These are phyloP conservation scores for Ifrita kowaldi DNA, from an alignment of 2,113 vertebrate genomes.

Conservation along the genomic window DNA sequence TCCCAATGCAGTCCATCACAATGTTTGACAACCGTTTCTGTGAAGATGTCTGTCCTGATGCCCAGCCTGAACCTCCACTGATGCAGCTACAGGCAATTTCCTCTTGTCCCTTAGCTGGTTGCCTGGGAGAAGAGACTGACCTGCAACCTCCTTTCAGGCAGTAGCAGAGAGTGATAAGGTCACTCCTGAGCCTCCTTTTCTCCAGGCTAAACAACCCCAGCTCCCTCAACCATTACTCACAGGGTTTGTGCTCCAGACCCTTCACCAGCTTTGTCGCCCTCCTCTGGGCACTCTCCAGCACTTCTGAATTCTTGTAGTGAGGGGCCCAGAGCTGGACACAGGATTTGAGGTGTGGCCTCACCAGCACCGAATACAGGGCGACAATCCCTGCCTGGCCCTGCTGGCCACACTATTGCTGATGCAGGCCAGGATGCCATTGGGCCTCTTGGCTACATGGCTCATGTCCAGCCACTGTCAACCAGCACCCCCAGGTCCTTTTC, in stretches of 20 bases:
- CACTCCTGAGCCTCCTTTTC: neutral
- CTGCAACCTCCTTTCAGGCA: neutral
- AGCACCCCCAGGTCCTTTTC: neutral
- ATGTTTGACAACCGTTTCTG: neutral
- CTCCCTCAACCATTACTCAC: accelerated
- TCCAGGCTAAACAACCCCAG: neutral
- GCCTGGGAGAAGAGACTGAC: accelerated
- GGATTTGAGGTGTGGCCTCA: accelerated
- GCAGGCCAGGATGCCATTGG: neutral
- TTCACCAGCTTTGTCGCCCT: neutral
- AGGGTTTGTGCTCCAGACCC: neutral
- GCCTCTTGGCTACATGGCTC: neutral
- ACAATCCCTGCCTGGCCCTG: accelerated
- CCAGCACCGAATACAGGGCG: accelerated
- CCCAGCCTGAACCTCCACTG: neutral
- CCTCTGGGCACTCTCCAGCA: neutral
- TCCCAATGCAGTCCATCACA: neutral
- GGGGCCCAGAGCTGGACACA: neutral
- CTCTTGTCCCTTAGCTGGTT: neutral
- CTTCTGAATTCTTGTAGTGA: neutral
- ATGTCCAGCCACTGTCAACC: neutral
- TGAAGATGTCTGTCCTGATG: neutral
- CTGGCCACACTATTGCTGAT: neutral
- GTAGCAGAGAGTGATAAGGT: neutral
- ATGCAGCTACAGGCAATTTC: neutral